These are phyloP conservation scores for Zaprionus lineosus DNA, from an alignment of 2,888 invertebrate genomes.

Conservation along the genomic window DNA sequence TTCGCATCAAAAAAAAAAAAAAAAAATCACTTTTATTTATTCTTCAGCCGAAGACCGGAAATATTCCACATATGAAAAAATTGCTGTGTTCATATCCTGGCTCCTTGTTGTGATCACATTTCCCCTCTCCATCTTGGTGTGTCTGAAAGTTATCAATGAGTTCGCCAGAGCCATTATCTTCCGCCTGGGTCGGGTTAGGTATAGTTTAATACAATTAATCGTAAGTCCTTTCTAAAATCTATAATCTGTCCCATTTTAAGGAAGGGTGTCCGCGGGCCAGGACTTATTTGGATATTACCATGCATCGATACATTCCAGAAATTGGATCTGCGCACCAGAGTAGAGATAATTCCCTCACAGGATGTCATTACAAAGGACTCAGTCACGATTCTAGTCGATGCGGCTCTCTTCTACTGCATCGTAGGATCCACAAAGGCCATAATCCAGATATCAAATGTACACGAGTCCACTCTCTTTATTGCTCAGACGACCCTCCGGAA, in stretches of 20 bases:
- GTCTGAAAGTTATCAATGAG: slow-evolving; percentile 83
- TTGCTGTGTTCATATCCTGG: slow-evolving; percentile 19
- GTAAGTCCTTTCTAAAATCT: no score
- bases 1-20: no score
- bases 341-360: slow-evolving; percentile 86
- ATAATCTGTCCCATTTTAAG: no score
- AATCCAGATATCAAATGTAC: slow-evolving; percentile 85
- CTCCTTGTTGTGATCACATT: slow-evolving; percentile 56
- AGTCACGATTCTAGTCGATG: slow-evolving; percentile 95
- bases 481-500: slow-evolving; percentile 93
- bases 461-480: slow-evolving; percentile 89
- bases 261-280: slow-evolving; percentile 84
- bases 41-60: slow-evolving; percentile 39
- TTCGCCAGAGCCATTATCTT: slow-evolving; percentile 86
- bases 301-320: slow-evolving; percentile 85
- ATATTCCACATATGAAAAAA: slow-evolving; percentile 31
- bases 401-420: slow-evolving; percentile 91
- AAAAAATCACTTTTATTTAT: no score
- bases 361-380: slow-evolving; percentile 92
- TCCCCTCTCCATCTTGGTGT: slow-evolving; percentile 69
- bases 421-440: slow-evolving; percentile 89
- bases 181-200: slow-evolving; percentile 84
- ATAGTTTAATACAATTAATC: background rate
- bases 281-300: slow-evolving; percentile 86
- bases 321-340: slow-evolving; percentile 85